These are phyloP conservation scores for Malurus leucopterus DNA, from an alignment of 2,797 vertebrate species.

Conservation along the genomic window DNA sequence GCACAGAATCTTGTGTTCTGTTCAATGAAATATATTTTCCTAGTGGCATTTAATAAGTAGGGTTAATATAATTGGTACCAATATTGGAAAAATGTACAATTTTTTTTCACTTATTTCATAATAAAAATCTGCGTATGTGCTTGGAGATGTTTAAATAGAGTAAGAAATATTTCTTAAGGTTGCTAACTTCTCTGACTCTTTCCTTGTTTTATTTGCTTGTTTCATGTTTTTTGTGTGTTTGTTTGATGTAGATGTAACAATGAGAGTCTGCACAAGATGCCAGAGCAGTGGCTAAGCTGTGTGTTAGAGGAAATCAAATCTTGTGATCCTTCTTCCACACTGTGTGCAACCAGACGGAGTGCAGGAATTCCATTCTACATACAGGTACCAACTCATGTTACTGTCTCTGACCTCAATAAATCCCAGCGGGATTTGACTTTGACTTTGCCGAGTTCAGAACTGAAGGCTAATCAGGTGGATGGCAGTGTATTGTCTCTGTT, in stretches of 20 bases:
- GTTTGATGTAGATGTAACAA: slow-evolving; percentile 77
- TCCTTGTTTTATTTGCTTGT: not conserved
- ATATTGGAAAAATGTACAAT: not conserved
- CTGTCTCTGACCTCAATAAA: not conserved
- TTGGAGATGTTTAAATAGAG: not conserved
- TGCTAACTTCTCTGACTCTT: not conserved
- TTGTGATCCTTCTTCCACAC: slow-evolving; percentile 87
- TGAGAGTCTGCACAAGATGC: slow-evolving; percentile 80
- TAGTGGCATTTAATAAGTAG: not conserved
- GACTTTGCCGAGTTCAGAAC: not conserved
- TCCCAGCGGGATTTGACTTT: not conserved
- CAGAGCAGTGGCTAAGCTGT: slow-evolving; percentile 80
- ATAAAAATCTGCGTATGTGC: not conserved
- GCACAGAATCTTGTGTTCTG: not conserved
- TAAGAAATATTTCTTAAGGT: not conserved
- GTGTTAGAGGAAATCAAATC: slow-evolving; percentile 89
- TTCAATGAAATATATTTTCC: not conserved
- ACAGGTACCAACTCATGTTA: slow-evolving; percentile 75
- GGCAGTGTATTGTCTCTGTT: not conserved
- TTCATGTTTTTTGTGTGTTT: not conserved
- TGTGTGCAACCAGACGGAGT: slow-evolving; percentile 93
- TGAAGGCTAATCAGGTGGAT: not conserved
- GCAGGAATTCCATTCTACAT: slow-evolving; percentile 96
- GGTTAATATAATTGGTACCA: not conserved
- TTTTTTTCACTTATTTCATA: not conserved